Evolutionary conservation across 2,797 vertebrate species (phyloP), one percentile per base, ranked within the genome.

Genomic region (Chrosomus eos): DNA sequence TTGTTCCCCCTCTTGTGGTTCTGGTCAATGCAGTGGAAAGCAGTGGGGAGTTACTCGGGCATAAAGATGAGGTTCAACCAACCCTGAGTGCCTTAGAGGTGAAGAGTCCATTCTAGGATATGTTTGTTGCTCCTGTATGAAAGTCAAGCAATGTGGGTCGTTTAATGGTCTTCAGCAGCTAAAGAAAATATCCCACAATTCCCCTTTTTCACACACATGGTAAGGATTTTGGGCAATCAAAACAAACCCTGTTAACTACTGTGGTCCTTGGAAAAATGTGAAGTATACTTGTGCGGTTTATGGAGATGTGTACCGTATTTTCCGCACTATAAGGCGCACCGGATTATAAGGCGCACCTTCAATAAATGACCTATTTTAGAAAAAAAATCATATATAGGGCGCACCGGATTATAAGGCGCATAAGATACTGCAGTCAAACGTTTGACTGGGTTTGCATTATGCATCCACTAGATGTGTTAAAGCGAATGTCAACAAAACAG

Each of bases 31-130:
- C 48, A 64, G 72, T 81, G 83, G 86, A 73, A 80, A 83, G 60
- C 81, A 77, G 85, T 58, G 84, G 83, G 88, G 83, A 73, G 88
- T 83, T 88, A 88, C 85, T 21, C 3, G 43, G 28, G 71, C 28
- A 40, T 76, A 31, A 68, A 62, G 21, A 82, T 51, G 89, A 76
- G 83, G 78, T 86, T 43, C 36, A 75, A 79, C 26, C 36, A 79
- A 82, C 72, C 86, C 80, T 86, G 87, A 88, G 90, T 76, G 67
- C 36, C 78, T 75, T 58, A 80, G 89, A 91, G 91, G 91, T 93
- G 90, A 94, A 88, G 85, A 93, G 89, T 92, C 92, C 89, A 89
- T 85, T 84, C 88, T 87, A 90, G 74, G 45, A 66, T 85, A 67
- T 23, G 68, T 84, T 75, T 71, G 60, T 79, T 40, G 43, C 21